Conservation (phyloP, 2,888 invertebrate genomes). For the Nesidiocoris tenuis region DNA sequence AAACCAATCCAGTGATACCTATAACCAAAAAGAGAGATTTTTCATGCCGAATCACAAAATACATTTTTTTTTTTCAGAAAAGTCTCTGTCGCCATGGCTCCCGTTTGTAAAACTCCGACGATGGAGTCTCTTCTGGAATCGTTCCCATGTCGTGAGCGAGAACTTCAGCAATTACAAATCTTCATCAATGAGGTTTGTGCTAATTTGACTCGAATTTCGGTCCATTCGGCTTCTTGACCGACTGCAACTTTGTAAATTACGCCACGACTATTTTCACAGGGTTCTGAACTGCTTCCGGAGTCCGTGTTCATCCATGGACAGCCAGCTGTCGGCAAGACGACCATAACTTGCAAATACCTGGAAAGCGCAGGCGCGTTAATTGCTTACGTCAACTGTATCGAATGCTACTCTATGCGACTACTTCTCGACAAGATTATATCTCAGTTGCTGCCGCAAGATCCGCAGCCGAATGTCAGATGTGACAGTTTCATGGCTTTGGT, state of each 20-base stretch:
- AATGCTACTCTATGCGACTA: slow-evolving; percentile 74
- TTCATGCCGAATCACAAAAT: too few relatives aligned
- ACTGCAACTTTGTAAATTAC: too few relatives aligned
- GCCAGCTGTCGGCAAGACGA: slow-evolving; percentile 80
- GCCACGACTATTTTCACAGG: slow-evolving; percentile 44
- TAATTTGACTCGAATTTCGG: too few relatives aligned
- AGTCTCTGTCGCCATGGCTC: too few relatives aligned
- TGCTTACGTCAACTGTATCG: slow-evolving; percentile 74
- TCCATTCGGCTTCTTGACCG: too few relatives aligned
- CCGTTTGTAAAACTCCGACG: too few relatives aligned
- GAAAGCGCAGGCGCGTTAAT: slow-evolving; percentile 60
- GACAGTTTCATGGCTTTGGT: slow-evolving; percentile 70
- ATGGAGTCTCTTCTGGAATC: slow-evolving; percentile 1
- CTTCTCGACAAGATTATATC: slow-evolving; percentile 65
- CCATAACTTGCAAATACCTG: slow-evolving; percentile 65
- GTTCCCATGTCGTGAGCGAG: slow-evolving; percentile 22
- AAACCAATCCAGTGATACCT: too few relatives aligned
- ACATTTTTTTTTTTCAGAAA: too few relatives aligned
- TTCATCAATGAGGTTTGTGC: not conserved
- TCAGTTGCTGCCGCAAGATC: slow-evolving; percentile 18
- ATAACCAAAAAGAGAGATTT: too few relatives aligned
- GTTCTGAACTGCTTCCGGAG: slow-evolving; percentile 65
- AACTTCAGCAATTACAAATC: not conserved
- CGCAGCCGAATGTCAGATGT: slow-evolving; percentile 57
- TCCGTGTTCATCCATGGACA: slow-evolving; percentile 79